A percentile compares a stretch with the other conserved stretches of the same genome.
Conservation (phyloP, 2,888 invertebrate genomes). For the Cheilosia impressa region DNA sequence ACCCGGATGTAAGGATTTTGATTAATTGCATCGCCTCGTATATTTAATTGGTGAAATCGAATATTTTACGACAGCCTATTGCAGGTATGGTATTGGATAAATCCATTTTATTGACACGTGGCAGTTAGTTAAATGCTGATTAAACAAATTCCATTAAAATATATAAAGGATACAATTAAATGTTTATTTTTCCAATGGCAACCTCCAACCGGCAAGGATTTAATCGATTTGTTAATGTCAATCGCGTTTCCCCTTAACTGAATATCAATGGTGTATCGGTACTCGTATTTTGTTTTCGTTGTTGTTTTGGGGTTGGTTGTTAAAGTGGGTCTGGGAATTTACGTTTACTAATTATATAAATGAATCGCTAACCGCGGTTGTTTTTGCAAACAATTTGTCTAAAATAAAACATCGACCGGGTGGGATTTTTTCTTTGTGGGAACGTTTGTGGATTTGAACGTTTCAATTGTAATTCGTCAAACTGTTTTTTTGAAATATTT, state of each 20-base stretch:
- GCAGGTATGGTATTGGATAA: neutral
- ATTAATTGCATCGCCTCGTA: conserved; percentile 25
- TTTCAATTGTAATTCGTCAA: no score
- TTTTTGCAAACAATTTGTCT: no score
- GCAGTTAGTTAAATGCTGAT: conserved; percentile 8
- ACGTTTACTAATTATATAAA: neutral
- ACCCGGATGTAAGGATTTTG: conserved; percentile 11
- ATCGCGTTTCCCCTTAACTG: no score
- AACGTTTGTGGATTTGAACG: no score
- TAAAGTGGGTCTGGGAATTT: neutral
- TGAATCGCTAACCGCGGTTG: neutral
- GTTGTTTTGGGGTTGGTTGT: neutral
- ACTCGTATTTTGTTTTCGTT: neutral
- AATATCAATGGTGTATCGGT: neutral
- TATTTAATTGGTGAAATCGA: conserved; percentile 16
- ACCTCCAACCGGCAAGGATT: neutral
- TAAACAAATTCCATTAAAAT: conserved; percentile 16
- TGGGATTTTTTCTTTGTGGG: no score
- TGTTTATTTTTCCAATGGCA: neutral
- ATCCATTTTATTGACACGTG: conserved; percentile 16
- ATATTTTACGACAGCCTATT: neutral
- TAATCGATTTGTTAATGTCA: conserved; percentile 10
- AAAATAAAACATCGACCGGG: no score
- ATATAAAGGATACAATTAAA: neutral
- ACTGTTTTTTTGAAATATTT: no score